Evolutionary conservation across 2,888 invertebrate species (phyloP).

Genomic region (Erebia palarica): DNA sequence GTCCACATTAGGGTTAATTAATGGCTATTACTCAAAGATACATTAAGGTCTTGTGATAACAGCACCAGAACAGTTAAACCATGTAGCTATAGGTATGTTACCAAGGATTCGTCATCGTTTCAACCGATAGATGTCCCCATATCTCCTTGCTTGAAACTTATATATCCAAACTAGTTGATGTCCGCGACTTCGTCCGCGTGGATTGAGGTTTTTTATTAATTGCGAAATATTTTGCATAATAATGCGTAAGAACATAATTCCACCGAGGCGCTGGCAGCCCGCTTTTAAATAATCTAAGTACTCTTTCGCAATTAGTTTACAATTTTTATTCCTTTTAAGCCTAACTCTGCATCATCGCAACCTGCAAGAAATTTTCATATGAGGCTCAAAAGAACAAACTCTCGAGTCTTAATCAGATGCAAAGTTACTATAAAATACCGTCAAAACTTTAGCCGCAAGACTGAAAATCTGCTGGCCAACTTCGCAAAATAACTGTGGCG

Average conservation of each 20-base stretch:
- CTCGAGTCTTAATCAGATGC: conserved; percentile 67
- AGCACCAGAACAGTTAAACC: background rate
- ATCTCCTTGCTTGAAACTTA: no score
- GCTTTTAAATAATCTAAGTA: no score
- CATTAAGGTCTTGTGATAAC: conserved; percentile 8
- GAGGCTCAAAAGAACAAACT: conserved; percentile 45
- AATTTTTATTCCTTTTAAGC: no score
- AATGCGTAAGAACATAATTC: no score
- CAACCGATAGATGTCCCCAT: no score
- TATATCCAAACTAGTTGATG: no score
- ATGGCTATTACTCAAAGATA: conserved; percentile 45
- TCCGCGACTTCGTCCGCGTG: no score
- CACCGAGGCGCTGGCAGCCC: no score
- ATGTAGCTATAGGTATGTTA: no score
- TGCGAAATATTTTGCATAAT: no score
- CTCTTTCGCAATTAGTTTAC: no score
- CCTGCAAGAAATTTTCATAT: conserved; percentile 31
- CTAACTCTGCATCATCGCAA: conserved; percentile 8
- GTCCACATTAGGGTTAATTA: conserved; percentile 56
- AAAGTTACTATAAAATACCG: conserved; percentile 69
- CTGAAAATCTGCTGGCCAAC: conserved; percentile 35
- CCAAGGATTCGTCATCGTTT: background rate
- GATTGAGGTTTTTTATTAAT: no score
- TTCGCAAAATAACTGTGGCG: conserved; percentile 35
- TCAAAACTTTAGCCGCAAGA: conserved; percentile 58